Percentiles rank a stretch among this genome's conserved stretches.
phyloP scores from a whole-genome alignment of 2,797 vertebrate species.

The Potorous gilbertii region DNA sequence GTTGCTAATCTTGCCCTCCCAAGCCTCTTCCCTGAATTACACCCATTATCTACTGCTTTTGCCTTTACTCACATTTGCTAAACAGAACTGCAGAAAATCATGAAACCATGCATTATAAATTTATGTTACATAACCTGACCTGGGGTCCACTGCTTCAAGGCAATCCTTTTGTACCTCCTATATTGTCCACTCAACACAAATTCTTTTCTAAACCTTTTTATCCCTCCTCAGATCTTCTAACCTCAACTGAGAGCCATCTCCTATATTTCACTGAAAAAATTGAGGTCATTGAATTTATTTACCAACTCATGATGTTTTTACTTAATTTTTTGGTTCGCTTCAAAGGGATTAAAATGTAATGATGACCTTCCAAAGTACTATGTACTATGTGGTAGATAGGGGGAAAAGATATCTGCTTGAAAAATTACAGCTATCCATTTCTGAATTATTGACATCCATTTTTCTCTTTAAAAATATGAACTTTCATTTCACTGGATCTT shows the following conservation, averaged over 20 bases:
- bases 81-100: not conserved
- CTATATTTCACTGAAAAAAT: not conserved
- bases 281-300: not conserved
- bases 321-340: not conserved
- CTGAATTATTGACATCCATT: not conserved
- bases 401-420: rapidly evolving
- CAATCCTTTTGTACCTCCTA: not conserved
- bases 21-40: not conserved
- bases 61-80: not conserved
- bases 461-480: not conserved
- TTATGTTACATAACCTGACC: not conserved
- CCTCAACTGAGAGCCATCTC: not conserved
- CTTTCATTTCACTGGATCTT: not conserved
- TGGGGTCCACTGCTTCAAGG: not conserved
- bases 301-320: not conserved
- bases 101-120: not conserved
- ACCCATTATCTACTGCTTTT: not conserved
- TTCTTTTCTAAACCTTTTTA: not conserved
- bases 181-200: too few relatives aligned
- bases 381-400: not conserved
- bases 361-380: not conserved
- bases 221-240: not conserved
- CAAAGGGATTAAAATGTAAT: not conserved
- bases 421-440: not conserved
- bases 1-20: too few relatives aligned